Percentiles rank a stretch among this genome's conserved stretches.
Evolutionary conservation across 2,797 vertebrate species (phyloP).

Genomic region (Macrochelys suwanniensis): DNA sequence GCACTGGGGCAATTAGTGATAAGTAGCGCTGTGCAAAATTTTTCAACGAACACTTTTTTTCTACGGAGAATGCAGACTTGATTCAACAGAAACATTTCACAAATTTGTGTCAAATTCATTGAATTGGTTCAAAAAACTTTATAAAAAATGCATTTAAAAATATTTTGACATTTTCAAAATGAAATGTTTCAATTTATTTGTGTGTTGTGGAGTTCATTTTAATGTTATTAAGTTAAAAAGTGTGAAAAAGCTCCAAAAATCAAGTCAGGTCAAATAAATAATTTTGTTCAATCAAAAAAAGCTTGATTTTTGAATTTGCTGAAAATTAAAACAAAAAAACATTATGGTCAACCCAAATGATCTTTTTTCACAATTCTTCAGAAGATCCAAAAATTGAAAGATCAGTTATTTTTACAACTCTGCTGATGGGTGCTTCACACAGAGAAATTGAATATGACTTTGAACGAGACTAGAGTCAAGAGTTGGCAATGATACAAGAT

Average conservation of each 20-base stretch:
- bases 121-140: background rate
- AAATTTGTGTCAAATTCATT: background rate
- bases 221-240: background rate
- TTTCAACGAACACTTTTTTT: background rate
- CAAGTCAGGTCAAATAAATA: background rate
- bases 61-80: background rate
- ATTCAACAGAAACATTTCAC: background rate
- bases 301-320: background rate
- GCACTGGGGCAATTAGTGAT: background rate
- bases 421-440: background rate
- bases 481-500: background rate
- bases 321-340: background rate
- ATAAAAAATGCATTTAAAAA: background rate
- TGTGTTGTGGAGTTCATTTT: background rate
- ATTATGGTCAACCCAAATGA: background rate
- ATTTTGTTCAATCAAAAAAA: background rate
- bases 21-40: background rate
- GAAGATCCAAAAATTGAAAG: background rate
- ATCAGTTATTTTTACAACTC: background rate
- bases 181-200: background rate
- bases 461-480: background rate
- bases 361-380: background rate
- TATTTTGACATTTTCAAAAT: background rate
- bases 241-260: background rate
- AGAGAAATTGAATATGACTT: background rate